Base-by-base conservation (phyloP, 2,888 invertebrate genomes). In the Megalurothrips usitatus region DNA sequence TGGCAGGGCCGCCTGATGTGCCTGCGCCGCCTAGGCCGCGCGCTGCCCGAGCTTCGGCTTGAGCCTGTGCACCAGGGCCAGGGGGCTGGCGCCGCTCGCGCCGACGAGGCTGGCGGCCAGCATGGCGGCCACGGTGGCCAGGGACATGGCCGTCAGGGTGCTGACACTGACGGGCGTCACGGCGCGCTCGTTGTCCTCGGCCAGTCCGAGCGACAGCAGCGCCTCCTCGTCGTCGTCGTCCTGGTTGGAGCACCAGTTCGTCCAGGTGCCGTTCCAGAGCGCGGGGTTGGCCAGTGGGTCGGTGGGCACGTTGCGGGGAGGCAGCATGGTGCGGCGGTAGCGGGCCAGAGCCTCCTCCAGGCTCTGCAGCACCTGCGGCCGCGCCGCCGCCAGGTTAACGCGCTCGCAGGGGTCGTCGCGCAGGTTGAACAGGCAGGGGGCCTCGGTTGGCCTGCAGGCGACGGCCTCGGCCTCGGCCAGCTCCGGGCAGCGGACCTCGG, bases 211-310 rank as follows among this genome's bases (percentile, higher is more conserved):
- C 3, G 34, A 6, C 34, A 43, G n/a, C 63, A 23, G 23, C 9
- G n/a, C 68, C 68, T 19, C 14, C 8, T 85, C 84, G 80, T 91
- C 91, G 84, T 87, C 14, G 9, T 85, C 84, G 80, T 91, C 91
- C 84, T 87, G 86, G 23, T 75, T 26, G 23, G 68, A 75, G 68
- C 68, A 75, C 92, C 92, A 92, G 83, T 87, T 88, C 1, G 88
- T 88, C 92, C 92, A 92, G 0, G 89, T 89, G 80, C 88, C 88
- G 80, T 90, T 88, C 87, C 90, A 91, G 10, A 87, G 84, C 0
- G 84, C 84, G 0, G 92, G 92, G 86, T 91, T 87, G 0, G 89
- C 89, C 1, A 86, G 86, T 0, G 87, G 86, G 83, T 89, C 89
- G 0, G 86, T 84, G 0, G 88, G 87, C 0, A 87, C 83, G 82